These are phyloP conservation scores for Troides helena DNA, from an alignment of 2,888 invertebrate species.

Conservation along the genomic window DNA sequence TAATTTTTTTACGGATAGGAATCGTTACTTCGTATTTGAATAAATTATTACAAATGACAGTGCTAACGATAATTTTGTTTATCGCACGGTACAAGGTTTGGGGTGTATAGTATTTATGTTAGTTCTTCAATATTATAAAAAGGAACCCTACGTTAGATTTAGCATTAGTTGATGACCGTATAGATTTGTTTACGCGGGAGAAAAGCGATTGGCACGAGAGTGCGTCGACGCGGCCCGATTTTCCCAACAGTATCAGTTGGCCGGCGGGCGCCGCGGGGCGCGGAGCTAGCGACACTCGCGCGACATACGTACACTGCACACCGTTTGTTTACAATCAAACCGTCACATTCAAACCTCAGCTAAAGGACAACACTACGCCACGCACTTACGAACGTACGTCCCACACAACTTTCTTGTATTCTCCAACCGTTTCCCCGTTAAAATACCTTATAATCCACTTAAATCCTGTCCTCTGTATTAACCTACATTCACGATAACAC, in stretches of 20 bases:
- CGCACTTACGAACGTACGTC: conserved; percentile 57
- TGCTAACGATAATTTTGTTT: too few relatives aligned
- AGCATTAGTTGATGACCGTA: conserved; percentile 11
- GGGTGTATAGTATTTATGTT: too few relatives aligned
- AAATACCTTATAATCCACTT: conserved; percentile 35
- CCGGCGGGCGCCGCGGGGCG: conserved; percentile 63
- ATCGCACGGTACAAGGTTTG: too few relatives aligned
- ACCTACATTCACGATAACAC: conserved; percentile 45
- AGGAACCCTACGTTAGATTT: background rate
- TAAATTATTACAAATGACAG: too few relatives aligned
- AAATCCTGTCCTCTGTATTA: conserved; percentile 46
- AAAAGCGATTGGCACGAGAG: conserved; percentile 39
- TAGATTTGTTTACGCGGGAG: conserved; percentile 38
- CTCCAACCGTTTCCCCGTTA: conserved; percentile 12
- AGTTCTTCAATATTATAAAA: too few relatives aligned
- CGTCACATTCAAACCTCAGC: conserved; percentile 54
- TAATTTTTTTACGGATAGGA: too few relatives aligned
- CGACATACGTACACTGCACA: conserved; percentile 46
- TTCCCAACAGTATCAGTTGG: conserved; percentile 56
- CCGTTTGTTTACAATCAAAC: conserved; percentile 64
- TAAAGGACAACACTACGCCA: conserved; percentile 54
- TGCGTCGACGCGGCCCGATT: conserved; percentile 44
- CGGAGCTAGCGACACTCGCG: conserved; percentile 46
- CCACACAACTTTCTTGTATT: conserved; percentile 26
- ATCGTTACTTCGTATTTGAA: too few relatives aligned